Percentiles rank a stretch among this genome's conserved stretches.
Conservation (phyloP, 2,888 invertebrate species). For the Schizaphis graminum region DNA sequence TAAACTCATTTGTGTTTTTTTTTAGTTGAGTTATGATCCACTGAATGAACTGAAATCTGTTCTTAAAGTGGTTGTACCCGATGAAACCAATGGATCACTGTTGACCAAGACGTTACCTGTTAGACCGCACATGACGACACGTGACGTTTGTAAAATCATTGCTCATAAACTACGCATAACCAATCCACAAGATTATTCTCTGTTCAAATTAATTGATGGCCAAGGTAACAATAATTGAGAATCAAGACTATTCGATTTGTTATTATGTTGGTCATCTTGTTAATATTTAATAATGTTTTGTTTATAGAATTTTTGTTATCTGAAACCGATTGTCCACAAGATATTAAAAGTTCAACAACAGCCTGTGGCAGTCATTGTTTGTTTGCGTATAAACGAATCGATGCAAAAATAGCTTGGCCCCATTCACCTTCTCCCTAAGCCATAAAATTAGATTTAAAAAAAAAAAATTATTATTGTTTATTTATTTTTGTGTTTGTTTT, state of each 20-base stretch:
- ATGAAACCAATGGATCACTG: conserved; percentile 93
- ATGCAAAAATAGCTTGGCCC: conserved; percentile 98
- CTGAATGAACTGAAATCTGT: conserved; percentile 78
- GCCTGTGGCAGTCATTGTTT: conserved; percentile 83
- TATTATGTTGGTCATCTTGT: not conserved
- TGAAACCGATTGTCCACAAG: conserved; percentile 92
- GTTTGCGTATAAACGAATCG: conserved; percentile 94
- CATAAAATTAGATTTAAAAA: not conserved
- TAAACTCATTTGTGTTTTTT: conserved; percentile 28
- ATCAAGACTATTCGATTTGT: not conserved
- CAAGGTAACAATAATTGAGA: conserved; percentile 77
- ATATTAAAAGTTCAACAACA: conserved; percentile 78
- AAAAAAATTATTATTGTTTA: conserved; percentile 21
- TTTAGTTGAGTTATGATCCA: conserved; percentile 71
- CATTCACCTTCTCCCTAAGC: conserved; percentile 70
- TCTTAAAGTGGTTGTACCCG: conserved; percentile 91
- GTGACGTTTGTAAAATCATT: conserved; percentile 93
- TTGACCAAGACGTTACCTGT: conserved; percentile 93
- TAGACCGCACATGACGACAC: conserved; percentile 91
- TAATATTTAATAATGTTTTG: conserved; percentile 61
- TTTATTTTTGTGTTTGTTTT: conserved; percentile 47
- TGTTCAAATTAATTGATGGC: conserved; percentile 90
- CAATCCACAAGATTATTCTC: conserved; percentile 95
- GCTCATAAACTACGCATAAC: conserved; percentile 96
- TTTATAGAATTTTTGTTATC: conserved; percentile 87